phyloP scores from a whole-genome alignment of 2,113 vertebrate species.

The Lethenteron reissneri region DNA sequence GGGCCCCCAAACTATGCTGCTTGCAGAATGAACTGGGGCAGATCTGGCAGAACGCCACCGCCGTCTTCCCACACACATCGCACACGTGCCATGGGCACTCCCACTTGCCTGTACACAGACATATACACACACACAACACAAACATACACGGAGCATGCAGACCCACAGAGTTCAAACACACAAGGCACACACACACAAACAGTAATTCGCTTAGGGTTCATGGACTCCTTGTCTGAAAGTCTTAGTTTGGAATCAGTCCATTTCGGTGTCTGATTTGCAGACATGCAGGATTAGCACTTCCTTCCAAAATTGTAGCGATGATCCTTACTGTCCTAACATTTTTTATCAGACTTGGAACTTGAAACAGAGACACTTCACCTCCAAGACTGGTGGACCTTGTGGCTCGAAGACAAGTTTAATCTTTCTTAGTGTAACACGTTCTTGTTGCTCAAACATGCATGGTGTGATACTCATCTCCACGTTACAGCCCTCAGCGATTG shows the following conservation, averaged over 20 bases:
- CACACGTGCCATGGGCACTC: constrained; percentile 94
- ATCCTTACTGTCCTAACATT: too few relatives aligned
- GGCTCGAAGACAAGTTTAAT: too few relatives aligned
- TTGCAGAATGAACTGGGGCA: constrained; percentile 71
- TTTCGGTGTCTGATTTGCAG: background rate
- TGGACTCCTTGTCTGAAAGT: background rate
- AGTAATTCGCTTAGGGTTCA: background rate
- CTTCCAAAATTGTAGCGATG: too few relatives aligned
- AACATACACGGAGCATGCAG: constrained; percentile 1
- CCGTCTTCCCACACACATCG: constrained; percentile 31
- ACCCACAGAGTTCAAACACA: background rate
- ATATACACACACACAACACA: constrained; percentile 3
- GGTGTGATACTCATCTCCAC: too few relatives aligned
- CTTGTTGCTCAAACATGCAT: too few relatives aligned
- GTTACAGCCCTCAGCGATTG: too few relatives aligned
- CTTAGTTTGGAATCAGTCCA: background rate
- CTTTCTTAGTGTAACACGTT: too few relatives aligned
- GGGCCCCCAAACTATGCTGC: constrained; percentile 46
- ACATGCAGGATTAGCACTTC: too few relatives aligned
- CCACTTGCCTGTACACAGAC: constrained; percentile 51
- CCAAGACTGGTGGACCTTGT: too few relatives aligned
- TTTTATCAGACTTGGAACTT: too few relatives aligned
- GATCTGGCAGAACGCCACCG: constrained; percentile 59
- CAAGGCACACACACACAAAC: background rate
- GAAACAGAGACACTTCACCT: too few relatives aligned